A percentile compares a stretch with the other conserved stretches of the same genome.
These are phyloP conservation scores for Metaphire vulgaris DNA, from an alignment of 1,140 invertebrate species.

Conservation along the genomic window DNA sequence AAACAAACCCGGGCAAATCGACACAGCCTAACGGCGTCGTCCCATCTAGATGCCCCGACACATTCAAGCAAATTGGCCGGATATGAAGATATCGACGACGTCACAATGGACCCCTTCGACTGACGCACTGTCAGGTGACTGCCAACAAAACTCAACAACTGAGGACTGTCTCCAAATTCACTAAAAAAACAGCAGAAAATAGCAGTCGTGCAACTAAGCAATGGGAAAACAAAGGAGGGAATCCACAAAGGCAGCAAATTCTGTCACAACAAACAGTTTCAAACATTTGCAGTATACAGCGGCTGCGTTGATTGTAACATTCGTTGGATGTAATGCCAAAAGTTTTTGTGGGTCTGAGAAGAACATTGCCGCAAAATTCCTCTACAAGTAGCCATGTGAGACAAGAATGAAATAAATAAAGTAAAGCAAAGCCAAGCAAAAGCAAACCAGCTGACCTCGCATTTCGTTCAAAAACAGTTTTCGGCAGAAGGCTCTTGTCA, in stretches of 20 bases:
- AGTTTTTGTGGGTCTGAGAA: too few relatives aligned
- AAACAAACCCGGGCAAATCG: constrained; percentile 64
- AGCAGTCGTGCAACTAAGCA: too few relatives aligned
- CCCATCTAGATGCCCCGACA: constrained; percentile 62
- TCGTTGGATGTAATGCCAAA: too few relatives aligned
- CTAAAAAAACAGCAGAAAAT: constrained; percentile 50
- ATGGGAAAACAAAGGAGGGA: too few relatives aligned
- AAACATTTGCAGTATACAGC: too few relatives aligned
- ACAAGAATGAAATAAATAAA: too few relatives aligned
- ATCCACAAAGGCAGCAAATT: too few relatives aligned
- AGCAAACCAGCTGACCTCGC: constrained; percentile 59
- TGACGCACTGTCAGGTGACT: constrained; percentile 68
- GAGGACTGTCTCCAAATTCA: constrained; percentile 73
- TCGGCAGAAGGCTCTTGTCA: constrained; percentile 65
- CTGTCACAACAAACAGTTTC: too few relatives aligned
- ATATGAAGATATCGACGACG: constrained; percentile 62
- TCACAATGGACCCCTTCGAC: constrained; percentile 64
- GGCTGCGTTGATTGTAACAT: too few relatives aligned
- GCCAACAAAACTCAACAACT: constrained; percentile 68
- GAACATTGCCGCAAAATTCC: too few relatives aligned
- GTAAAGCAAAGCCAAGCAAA: too few relatives aligned
- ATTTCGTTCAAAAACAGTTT: constrained; percentile 62
- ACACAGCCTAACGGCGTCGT: constrained; percentile 70
- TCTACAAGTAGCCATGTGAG: too few relatives aligned
- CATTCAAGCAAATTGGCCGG: constrained; percentile 62